These are phyloP conservation scores for Cheilosia variabilis DNA, from an alignment of 2,888 invertebrate species.

Conservation along the genomic window DNA sequence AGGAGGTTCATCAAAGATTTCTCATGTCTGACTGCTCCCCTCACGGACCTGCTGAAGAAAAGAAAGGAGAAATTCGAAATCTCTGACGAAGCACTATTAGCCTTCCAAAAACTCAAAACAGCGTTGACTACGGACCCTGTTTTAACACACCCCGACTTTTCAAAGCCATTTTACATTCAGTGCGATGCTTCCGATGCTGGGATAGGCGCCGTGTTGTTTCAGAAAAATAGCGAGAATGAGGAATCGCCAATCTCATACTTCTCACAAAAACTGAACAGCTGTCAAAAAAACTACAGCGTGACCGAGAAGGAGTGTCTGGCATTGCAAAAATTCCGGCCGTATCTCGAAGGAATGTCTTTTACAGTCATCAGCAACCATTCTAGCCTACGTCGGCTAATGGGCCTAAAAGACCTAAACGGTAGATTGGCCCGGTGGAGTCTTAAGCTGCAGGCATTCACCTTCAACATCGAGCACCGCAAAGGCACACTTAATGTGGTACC, in stretches of 20 bases:
- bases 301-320: too few relatives aligned
- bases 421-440: too few relatives aligned
- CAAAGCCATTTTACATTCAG: constrained; percentile 2
- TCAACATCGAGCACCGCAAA: constrained; percentile 75
- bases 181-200: constrained; percentile 46
- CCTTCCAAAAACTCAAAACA: constrained; percentile 54
- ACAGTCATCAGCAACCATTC: too few relatives aligned
- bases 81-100: constrained; percentile 9
- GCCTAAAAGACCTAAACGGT: too few relatives aligned
- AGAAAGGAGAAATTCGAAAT: constrained; percentile 49
- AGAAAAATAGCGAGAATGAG: background rate
- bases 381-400: too few relatives aligned
- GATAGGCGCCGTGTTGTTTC: background rate
- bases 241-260: background rate
- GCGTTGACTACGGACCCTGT: constrained; percentile 53
- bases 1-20: background rate
- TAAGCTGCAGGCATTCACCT: background rate
- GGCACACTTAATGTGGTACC: constrained; percentile 44
- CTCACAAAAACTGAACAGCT: background rate
- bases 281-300: background rate
- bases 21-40: too few relatives aligned
- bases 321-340: too few relatives aligned
- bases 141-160: constrained; percentile 60
- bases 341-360: too few relatives aligned
- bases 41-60: too few relatives aligned